Percentiles rank a stretch among this genome's conserved stretches.
phyloP scores from a whole-genome alignment of 2,888 invertebrate genomes.

The Tineola bisselliella region DNA sequence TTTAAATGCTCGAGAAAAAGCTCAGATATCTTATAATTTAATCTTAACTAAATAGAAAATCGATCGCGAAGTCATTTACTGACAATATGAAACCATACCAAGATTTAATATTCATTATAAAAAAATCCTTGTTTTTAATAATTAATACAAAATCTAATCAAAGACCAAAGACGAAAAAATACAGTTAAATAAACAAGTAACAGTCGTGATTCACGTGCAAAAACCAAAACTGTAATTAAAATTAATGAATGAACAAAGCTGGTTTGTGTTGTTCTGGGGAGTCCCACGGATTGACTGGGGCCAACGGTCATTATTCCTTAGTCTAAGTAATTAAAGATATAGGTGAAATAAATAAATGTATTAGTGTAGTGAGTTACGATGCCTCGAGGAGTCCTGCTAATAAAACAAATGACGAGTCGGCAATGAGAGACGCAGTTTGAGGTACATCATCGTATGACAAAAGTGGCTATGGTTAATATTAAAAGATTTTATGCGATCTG shows the following conservation, averaged over 20 bases:
- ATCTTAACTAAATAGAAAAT: too few relatives aligned
- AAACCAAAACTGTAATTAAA: neutral
- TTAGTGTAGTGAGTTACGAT: constrained; percentile 53
- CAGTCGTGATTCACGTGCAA: neutral
- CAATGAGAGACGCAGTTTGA: constrained; percentile 21
- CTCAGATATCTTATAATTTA: too few relatives aligned
- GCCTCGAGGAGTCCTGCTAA: constrained; percentile 48
- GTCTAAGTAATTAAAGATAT: constrained; percentile 49
- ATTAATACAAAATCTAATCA: too few relatives aligned
- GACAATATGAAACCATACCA: too few relatives aligned
- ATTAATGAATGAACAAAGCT: constrained; percentile 3
- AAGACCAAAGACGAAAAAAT: neutral
- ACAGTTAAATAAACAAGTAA: neutral
- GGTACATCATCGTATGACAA: neutral
- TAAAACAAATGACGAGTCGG: constrained; percentile 57
- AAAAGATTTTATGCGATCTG: too few relatives aligned
- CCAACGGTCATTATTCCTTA: constrained; percentile 31
- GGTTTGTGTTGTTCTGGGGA: constrained; percentile 10
- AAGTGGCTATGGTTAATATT: neutral
- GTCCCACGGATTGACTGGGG: constrained; percentile 21
- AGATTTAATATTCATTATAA: too few relatives aligned
- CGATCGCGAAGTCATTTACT: too few relatives aligned
- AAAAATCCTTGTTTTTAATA: too few relatives aligned
- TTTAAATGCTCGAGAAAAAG: too few relatives aligned
- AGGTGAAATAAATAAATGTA: constrained; percentile 49